Evolutionary conservation across 1,140 invertebrate species (phyloP).

Genomic region (Phymastichus coffea): DNA sequence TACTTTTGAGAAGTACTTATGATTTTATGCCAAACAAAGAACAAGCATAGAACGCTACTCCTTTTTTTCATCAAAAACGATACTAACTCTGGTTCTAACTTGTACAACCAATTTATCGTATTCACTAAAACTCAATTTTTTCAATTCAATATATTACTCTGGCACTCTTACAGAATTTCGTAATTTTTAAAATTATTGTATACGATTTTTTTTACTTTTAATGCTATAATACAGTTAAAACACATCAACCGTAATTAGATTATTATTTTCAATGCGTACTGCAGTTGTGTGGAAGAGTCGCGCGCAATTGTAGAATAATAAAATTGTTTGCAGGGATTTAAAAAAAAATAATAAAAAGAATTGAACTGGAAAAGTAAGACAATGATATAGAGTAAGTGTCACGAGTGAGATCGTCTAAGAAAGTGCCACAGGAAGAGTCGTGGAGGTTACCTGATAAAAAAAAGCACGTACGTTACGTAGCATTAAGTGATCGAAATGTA

Average conservation of each 20-base stretch:
- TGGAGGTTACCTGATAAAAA: constrained; percentile 47
- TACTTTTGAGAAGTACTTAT: constrained; percentile 25
- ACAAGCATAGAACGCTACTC: not conserved
- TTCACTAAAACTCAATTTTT: too few relatives aligned
- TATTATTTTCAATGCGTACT: not conserved
- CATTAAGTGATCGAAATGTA: constrained; percentile 44
- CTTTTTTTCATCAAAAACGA: too few relatives aligned
- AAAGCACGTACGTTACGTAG: constrained; percentile 41
- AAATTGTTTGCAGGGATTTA: not conserved
- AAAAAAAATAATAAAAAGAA: constrained; percentile 2
- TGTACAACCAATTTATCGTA: too few relatives aligned
- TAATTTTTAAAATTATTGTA: constrained; percentile 15
- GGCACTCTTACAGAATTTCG: too few relatives aligned
- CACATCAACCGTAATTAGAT: not conserved
- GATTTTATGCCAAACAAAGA: constrained; percentile 2
- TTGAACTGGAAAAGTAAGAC: constrained; percentile 24
- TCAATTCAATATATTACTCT: too few relatives aligned
- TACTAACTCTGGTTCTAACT: too few relatives aligned
- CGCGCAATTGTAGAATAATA: not conserved
- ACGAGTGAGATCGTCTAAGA: constrained; percentile 20
- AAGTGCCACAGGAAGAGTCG: constrained; percentile 47
- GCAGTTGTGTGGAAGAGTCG: not conserved
- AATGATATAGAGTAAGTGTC: constrained; percentile 20
- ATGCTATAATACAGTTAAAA: not conserved
- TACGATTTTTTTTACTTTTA: constrained; percentile 11